Percentiles rank a stretch among this genome's conserved stretches.
phyloP scores from a whole-genome alignment of 1,140 invertebrate species.

The Heterodera schachtii region DNA sequence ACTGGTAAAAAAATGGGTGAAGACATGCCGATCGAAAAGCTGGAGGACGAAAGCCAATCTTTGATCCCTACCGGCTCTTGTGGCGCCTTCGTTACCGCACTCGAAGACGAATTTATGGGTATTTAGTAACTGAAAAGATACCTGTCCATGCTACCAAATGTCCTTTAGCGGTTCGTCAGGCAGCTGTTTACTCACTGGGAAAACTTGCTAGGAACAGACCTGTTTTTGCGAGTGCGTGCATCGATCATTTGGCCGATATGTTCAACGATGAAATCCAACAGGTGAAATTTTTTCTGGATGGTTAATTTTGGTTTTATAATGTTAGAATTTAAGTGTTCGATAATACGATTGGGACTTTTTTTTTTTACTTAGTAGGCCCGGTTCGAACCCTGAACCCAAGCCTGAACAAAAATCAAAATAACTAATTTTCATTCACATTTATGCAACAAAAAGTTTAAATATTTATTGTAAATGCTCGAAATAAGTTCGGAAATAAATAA shows the following conservation, averaged over 20 bases:
- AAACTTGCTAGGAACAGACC: conserved; percentile 81
- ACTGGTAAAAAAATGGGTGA: conserved; percentile 88
- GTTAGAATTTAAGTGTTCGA: no score
- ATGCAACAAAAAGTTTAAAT: no score
- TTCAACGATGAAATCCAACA: conserved; percentile 99
- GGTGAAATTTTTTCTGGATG: conserved; percentile 75
- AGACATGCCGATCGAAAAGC: conserved; percentile 76
- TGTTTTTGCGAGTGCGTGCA: conserved; percentile 80
- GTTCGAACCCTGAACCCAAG: no score
- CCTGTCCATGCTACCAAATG: neutral
- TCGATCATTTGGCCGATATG: conserved; percentile 98
- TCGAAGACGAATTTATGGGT: conserved; percentile 94
- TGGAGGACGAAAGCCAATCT: conserved; percentile 78
- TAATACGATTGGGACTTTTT: no score
- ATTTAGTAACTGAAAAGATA: conserved; percentile 5
- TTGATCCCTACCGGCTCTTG: conserved; percentile 89
- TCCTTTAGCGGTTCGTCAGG: conserved; percentile 83
- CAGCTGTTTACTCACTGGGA: conserved; percentile 89
- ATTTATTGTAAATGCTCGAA: no score
- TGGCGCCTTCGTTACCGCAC: conserved; percentile 94
- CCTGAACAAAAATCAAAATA: no score
- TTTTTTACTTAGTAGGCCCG: no score
- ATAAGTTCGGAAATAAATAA: no score
- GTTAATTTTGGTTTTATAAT: conserved; percentile 67
- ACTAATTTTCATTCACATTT: no score